Percentiles rank a stretch among this genome's conserved stretches.
These are phyloP conservation scores for Pocillopora meandrina DNA, from an alignment of 92 coral and sea anemone species.

Conservation along the genomic window DNA sequence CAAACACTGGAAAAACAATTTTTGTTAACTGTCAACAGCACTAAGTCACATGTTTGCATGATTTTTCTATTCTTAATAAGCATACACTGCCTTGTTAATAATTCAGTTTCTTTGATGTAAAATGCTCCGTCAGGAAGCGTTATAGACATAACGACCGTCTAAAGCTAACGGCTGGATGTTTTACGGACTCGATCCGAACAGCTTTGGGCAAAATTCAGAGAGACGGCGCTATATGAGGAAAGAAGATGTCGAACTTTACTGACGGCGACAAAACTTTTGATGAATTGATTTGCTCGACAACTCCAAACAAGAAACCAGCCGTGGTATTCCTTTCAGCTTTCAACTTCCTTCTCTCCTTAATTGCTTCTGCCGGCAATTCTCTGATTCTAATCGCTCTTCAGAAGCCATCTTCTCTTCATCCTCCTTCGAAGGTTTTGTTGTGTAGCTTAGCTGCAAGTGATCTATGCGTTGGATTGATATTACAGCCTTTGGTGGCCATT, in stretches of 20 bases:
- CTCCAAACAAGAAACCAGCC: background rate
- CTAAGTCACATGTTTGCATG: background rate
- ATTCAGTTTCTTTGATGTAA: background rate
- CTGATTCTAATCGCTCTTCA: slow-evolving; percentile 1
- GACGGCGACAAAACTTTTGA: background rate
- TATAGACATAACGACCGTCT: no score
- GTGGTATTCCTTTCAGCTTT: slow-evolving; percentile 11
- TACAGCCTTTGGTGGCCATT: background rate
- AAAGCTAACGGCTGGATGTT: no score
- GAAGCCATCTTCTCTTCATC: background rate
- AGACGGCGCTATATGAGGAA: background rate
- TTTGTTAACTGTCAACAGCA: background rate
- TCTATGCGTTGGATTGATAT: background rate
- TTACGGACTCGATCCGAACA: no score
- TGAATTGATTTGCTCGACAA: background rate
- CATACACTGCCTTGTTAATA: background rate
- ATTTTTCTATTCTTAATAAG: background rate
- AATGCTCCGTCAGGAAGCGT: background rate
- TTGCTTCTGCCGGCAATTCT: background rate
- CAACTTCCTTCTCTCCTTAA: background rate
- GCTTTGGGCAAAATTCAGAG: background rate
- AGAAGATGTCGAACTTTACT: slow-evolving; percentile 7
- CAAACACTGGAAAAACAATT: background rate
- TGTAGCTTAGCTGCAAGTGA: slow-evolving; percentile 1
- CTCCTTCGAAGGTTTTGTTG: slow-evolving; percentile 3